Evolutionary conservation across 2,113 vertebrate species (phyloP).

Genomic region (Chionis minor): DNA sequence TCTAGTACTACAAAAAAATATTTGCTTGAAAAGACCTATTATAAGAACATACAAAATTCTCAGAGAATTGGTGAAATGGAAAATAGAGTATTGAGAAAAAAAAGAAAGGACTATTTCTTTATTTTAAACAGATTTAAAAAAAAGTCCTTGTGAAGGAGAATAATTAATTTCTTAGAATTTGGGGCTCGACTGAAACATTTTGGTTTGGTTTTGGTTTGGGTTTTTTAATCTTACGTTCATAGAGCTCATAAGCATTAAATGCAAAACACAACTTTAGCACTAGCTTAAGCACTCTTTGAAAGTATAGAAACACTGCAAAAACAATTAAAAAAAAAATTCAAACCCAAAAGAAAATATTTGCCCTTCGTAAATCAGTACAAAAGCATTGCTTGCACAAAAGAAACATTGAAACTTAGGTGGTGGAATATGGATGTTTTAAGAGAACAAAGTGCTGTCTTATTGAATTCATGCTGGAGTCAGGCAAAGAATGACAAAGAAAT

Average conservation of each 20-base stretch:
- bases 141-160: neutral
- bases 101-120: neutral
- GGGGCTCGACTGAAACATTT: neutral
- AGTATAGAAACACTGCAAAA: neutral
- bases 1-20: neutral
- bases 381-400: constrained; percentile 14
- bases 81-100: neutral
- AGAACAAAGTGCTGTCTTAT: constrained; percentile 5
- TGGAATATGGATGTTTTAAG: constrained; percentile 13
- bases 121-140: neutral
- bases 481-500: constrained; percentile 57
- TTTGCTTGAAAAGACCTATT: neutral
- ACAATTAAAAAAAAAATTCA: neutral
- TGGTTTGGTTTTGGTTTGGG: neutral
- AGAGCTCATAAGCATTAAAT: neutral
- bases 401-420: neutral
- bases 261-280: neutral
- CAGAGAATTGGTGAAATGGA: neutral
- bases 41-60: neutral
- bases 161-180: neutral
- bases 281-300: neutral
- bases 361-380: neutral
- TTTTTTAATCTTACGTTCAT: neutral
- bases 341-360: constrained; percentile 3
- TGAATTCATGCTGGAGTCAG: constrained; percentile 31